These are phyloP conservation scores for Linurgus olivaceus DNA, from an alignment of 2,797 vertebrate species.

Conservation along the genomic window DNA sequence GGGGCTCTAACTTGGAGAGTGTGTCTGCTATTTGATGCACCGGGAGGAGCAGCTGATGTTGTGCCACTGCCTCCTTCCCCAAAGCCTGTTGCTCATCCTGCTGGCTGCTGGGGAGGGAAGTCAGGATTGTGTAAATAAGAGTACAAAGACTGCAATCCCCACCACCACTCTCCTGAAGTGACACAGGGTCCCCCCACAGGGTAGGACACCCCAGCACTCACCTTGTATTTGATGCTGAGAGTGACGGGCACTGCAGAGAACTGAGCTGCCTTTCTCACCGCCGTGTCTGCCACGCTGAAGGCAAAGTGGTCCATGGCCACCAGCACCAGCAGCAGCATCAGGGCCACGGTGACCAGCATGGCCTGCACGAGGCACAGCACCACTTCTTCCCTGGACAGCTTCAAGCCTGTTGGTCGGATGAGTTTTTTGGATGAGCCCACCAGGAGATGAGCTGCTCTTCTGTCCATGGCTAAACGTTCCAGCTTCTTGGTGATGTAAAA, in stretches of 20 bases:
- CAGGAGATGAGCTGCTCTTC: slow-evolving; percentile 44
- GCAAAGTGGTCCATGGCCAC: slow-evolving; percentile 80
- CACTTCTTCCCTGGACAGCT: slow-evolving; percentile 80
- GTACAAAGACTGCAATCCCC: not conserved
- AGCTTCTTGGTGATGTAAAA: slow-evolving; percentile 74
- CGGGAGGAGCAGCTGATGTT: not conserved
- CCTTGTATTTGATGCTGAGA: slow-evolving; percentile 80
- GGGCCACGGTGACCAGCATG: slow-evolving; percentile 77
- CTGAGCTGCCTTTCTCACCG: slow-evolving; percentile 75
- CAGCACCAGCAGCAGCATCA: slow-evolving; percentile 74
- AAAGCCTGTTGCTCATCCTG: not conserved
- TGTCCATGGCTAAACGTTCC: slow-evolving; percentile 6
- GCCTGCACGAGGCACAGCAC: slow-evolving; percentile 73
- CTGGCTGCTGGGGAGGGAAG: not conserved
- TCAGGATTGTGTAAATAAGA: not conserved
- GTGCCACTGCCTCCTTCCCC: not conserved
- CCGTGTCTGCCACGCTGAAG: slow-evolving; percentile 75
- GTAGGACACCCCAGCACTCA: slow-evolving; percentile 43
- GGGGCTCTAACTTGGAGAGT: not conserved
- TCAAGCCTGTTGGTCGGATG: slow-evolving; percentile 62
- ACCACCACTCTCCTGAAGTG: accelerated
- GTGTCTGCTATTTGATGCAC: not conserved
- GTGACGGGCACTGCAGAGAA: slow-evolving; percentile 78
- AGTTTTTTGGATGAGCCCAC: slow-evolving; percentile 57
- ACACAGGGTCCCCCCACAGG: accelerated